Evolutionary conservation across 30 jellyfish, hydroid and myxozoan genomes (phyloP), one percentile per base, ranked within the genome.

Genomic region (Hydractinia symbiolongicarpus): DNA sequence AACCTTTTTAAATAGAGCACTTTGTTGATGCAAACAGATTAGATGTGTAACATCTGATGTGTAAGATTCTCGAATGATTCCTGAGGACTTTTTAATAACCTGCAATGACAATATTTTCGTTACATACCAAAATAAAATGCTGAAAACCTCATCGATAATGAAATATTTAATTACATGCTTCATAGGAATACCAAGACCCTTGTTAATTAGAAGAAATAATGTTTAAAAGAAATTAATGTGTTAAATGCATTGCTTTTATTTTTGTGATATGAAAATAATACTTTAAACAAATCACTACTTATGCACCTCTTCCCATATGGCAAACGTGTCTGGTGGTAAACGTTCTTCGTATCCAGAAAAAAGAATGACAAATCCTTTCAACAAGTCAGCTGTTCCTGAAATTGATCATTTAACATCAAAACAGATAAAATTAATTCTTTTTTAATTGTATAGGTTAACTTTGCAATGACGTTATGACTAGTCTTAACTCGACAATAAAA

Each of bases 11-110:
- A 50, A 88, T 61, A 76, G 52, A 0, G 85, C 87, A 19, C 96
- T 88, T 66, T 88, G 93, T 64, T 88, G 96, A 67, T 82, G 96
- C 83, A 88, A 52, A 60, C 96, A 88, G 5, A 88, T 66, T 51
- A 88, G 55, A 61, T 88, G 96, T 9, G 96, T 88, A 52, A 86
- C 85, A n/a, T 88, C 89, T 17, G 90, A 61, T 3, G 86, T 66
- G 62, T 88, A 88, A 14, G 21, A 79, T 20, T 77, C 88, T n/a
- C 82, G 84, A 6, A 88, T 86, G 13, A 81, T 89, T 11, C 96
- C 96, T 1, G 91, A 89, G 56, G 79, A 73, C 73, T 79, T 82
- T 19, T 66, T 62, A 20, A 88, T 83, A 30, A 77, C 96, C 96
- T 88, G 11, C 6, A 71, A 71, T 58, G 3, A 58, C 1, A 13